phyloP scores from a whole-genome alignment of 2,888 invertebrate genomes.

The Helleia helle region DNA sequence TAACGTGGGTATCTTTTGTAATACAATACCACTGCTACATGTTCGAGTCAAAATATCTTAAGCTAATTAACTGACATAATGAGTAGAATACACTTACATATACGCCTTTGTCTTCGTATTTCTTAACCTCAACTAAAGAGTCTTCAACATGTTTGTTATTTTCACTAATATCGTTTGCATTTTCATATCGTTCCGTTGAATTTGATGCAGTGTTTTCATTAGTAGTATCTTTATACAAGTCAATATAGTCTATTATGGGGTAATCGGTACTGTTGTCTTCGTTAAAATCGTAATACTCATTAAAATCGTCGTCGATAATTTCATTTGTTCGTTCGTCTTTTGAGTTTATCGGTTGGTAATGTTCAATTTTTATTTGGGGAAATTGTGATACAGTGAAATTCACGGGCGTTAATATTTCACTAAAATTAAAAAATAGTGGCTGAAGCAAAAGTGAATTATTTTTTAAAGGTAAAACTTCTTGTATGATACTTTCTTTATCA shows the following conservation, averaged over 20 bases:
- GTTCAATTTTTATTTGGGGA: slow-evolving; percentile 5
- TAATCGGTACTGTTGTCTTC: slow-evolving; percentile 52
- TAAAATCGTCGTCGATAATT: slow-evolving; percentile 25
- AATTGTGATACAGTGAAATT: slow-evolving; percentile 5
- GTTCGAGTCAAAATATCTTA: slow-evolving; percentile 1
- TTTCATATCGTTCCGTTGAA: slow-evolving; percentile 22
- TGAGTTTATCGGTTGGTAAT: not conserved
- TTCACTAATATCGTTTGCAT: slow-evolving; percentile 1
- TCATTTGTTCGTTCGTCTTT: slow-evolving; percentile 28
- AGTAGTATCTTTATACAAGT: slow-evolving; percentile 53
- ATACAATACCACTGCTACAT: slow-evolving; percentile 1
- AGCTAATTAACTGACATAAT: not conserved
- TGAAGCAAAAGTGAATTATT: not conserved
- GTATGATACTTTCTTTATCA: not conserved
- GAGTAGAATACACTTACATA: not conserved
- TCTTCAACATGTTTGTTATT: not conserved
- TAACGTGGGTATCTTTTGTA: not conserved
- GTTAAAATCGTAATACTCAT: slow-evolving; percentile 27
- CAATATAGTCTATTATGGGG: slow-evolving; percentile 48
- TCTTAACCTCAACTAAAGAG: not conserved
- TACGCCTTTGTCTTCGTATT: not conserved
- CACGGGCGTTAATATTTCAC: not conserved
- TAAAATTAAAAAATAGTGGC: slow-evolving; percentile 1
- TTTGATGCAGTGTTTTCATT: slow-evolving; percentile 38
- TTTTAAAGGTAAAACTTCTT: not conserved